Evolutionary conservation across 2,797 vertebrate species (phyloP), one percentile per base, ranked within the genome.

Genomic region (Schizopygopsis pylzovi): DNA sequence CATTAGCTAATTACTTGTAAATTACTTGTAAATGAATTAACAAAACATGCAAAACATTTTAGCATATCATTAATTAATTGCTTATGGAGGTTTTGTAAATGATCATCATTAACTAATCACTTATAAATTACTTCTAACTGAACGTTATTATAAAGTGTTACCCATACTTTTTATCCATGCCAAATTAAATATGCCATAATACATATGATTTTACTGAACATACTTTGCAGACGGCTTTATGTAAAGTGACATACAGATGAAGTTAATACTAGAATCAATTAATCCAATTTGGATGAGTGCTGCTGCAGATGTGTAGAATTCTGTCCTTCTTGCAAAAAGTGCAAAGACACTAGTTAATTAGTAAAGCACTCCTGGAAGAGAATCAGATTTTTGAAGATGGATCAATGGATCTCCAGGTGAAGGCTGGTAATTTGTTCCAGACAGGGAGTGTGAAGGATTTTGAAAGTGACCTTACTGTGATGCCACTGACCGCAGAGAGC

Each of bases 391-490:
- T n/a, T 81, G 20, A 81, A 81, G 63, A 37, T 15, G 28, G 63
- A 81, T 81, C 79, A 81, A 52, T 81, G 79, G 61, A 81, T 81
- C 63, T 81, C 59, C 78, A 68, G 79, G 59, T 71, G 67, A 82
- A 54, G 37, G 49, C 72, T 82, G 80, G 65, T 43, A 82, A 82
- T 82, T 82, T 82, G 80, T 82, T 82, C 80, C 80, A 72, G 49
- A 59, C 67, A 71, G 65, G 13, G 63, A n/a, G 45, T 39, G 63
- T 68, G 79, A 52, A 81, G 18, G 43, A 81, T 67, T 81, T 68
- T 68, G 63, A 81, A 81, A 81, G 79, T 72, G 49, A 56, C 80
- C 80, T 82, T 72, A 43, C 80, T 59, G 47, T 41, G 52, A 82
- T 82, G 80, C 18, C 67, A 72, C 80, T 56, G 81, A 71, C 81